Evolutionary conservation across 2,797 vertebrate genomes (phyloP).

Genomic region (Lacerta viridis): DNA sequence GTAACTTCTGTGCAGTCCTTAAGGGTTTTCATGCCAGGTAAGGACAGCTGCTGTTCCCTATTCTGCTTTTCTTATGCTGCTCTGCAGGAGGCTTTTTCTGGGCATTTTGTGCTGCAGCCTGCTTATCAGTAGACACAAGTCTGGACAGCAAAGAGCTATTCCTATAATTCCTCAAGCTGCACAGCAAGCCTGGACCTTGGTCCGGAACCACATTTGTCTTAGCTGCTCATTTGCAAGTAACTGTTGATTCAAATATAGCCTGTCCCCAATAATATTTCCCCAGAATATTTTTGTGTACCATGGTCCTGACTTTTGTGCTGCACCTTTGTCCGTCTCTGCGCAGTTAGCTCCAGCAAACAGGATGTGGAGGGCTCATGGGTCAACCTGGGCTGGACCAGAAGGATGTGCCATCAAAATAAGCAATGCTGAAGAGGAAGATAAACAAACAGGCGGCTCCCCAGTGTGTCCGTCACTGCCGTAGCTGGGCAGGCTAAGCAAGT

Average conservation of each 20-base stretch:
- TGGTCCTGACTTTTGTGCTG: slow-evolving; percentile 44
- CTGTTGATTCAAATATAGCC: slow-evolving; percentile 65
- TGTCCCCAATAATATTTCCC: slow-evolving; percentile 66
- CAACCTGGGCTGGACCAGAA: slow-evolving; percentile 75
- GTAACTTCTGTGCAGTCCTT: background rate
- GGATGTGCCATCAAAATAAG: slow-evolving; percentile 87
- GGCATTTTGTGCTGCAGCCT: background rate
- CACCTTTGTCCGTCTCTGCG: slow-evolving; percentile 52
- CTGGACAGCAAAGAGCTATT: background rate
- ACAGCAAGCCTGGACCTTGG: background rate
- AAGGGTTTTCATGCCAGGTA: background rate
- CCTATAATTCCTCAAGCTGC: background rate
- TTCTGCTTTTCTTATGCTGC: background rate
- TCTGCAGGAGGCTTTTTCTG: slow-evolving; percentile 1
- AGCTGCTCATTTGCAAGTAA: slow-evolving; percentile 3
- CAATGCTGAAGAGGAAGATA: slow-evolving; percentile 82
- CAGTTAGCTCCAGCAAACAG: slow-evolving; percentile 79
- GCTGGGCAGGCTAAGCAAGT: slow-evolving; percentile 38
- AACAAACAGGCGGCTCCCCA: slow-evolving; percentile 78
- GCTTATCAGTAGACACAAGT: background rate
- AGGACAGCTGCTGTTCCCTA: background rate
- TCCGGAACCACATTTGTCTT: background rate
- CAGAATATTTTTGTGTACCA: slow-evolving; percentile 71
- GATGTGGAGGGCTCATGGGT: slow-evolving; percentile 80
- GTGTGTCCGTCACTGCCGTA: slow-evolving; percentile 48